These are phyloP conservation scores for Ypsolopha sequella DNA, from an alignment of 2,888 invertebrate species.

Conservation along the genomic window DNA sequence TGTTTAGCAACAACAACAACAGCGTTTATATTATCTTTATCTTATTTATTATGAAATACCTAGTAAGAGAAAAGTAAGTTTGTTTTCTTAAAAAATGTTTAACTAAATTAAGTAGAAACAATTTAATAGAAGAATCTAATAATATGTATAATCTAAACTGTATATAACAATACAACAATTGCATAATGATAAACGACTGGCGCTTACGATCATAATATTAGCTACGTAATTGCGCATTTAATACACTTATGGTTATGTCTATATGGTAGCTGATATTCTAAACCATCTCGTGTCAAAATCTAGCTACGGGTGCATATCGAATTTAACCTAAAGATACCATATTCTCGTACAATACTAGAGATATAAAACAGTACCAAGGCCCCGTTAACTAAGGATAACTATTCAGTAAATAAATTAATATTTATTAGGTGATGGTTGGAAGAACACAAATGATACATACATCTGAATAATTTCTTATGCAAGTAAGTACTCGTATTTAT, in stretches of 20 bases:
- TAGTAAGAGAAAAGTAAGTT: neutral
- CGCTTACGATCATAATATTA: neutral
- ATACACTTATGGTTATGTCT: constrained; percentile 27
- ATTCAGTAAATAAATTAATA: neutral
- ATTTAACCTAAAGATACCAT: constrained; percentile 17
- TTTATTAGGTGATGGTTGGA: neutral
- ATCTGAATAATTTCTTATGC: neutral
- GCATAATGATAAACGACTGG: neutral
- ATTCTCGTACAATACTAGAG: constrained; percentile 12
- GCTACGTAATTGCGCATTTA: constrained; percentile 28
- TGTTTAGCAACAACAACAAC: constrained; percentile 69
- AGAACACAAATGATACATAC: neutral
- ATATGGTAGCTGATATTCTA: constrained; percentile 27
- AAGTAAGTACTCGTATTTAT: neutral
- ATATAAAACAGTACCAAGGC: constrained; percentile 17
- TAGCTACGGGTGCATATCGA: constrained; percentile 45
- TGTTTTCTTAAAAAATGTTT: constrained; percentile 6
- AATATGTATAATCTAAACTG: constrained; percentile 24
- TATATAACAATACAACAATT: constrained; percentile 1
- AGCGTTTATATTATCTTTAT: constrained; percentile 50
- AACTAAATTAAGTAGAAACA: constrained; percentile 11
- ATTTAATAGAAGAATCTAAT: constrained; percentile 5
- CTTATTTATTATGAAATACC: constrained; percentile 32
- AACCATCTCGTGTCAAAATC: constrained; percentile 38
- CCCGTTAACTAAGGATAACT: constrained; percentile 17